Evolutionary conservation across 2,888 invertebrate genomes (phyloP).

Genomic region (Tachina fera): DNA sequence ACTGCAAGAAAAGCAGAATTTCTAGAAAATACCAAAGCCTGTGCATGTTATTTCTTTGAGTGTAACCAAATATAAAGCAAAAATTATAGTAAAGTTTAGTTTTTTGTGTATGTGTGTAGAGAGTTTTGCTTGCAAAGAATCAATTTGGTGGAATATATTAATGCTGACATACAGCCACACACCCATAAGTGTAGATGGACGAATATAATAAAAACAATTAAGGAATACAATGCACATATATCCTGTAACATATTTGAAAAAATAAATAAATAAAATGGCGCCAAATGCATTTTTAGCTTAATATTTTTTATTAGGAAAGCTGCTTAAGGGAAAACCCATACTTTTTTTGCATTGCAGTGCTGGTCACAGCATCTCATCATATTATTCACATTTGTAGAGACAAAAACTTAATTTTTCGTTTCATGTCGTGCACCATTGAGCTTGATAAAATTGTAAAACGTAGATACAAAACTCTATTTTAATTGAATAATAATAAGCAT

Average conservation of each 20-base stretch:
- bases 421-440: too few species aligned
- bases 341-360: too few species aligned
- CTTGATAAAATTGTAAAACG: too few species aligned
- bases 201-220: slow-evolving; percentile 18
- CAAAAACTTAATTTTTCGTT: too few species aligned
- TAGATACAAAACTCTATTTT: too few species aligned
- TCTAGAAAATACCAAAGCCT: background rate
- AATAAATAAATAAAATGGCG: too few species aligned
- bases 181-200: background rate
- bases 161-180: background rate
- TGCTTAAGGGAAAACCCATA: too few species aligned
- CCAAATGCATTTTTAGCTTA: background rate
- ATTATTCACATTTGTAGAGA: too few species aligned
- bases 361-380: too few species aligned
- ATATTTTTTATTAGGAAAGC: background rate
- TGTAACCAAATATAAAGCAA: background rate
- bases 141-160: slow-evolving; percentile 38
- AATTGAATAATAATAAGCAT: too few species aligned
- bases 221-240: slow-evolving; percentile 11
- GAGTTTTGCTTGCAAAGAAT: slow-evolving; percentile 1
- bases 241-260: background rate
- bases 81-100: slow-evolving; percentile 5
- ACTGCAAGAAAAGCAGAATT: too few species aligned
- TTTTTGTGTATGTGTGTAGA: background rate
- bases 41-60: background rate